Conservation (phyloP, 2,113 vertebrate genomes). For the Passer domesticus region DNA sequence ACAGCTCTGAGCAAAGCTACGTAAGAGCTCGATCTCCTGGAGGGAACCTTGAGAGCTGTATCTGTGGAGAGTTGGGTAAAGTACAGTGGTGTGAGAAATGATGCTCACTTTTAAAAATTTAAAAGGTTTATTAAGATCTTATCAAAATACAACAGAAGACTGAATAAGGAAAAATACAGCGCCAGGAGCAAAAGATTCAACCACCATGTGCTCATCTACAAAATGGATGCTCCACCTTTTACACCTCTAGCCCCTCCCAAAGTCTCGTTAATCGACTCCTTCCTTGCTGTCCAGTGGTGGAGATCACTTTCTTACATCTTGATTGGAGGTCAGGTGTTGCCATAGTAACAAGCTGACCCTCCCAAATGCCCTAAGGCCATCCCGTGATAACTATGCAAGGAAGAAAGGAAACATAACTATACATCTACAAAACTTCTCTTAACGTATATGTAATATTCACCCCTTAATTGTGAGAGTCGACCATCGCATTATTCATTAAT, state of each 20-base stretch:
- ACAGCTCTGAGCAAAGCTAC: background rate
- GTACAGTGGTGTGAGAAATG: background rate
- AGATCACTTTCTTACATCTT: too few relatives aligned
- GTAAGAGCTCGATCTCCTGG: background rate
- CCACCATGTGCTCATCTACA: background rate
- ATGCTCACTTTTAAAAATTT: background rate
- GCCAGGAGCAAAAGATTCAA: background rate
- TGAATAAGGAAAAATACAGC: background rate
- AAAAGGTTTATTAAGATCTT: background rate
- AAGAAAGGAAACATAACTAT: too few relatives aligned
- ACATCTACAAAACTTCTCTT: too few relatives aligned
- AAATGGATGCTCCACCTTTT: background rate
- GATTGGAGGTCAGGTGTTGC: too few relatives aligned
- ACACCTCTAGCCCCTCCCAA: background rate
- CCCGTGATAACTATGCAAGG: too few relatives aligned
- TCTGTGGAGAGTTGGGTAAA: background rate
- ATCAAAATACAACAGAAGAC: background rate
- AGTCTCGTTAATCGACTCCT: too few relatives aligned
- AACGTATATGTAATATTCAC: too few relatives aligned
- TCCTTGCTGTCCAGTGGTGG: too few relatives aligned
- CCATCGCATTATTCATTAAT: too few relatives aligned
- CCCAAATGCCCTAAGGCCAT: too few relatives aligned
- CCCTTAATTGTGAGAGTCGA: too few relatives aligned
- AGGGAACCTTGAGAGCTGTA: background rate
- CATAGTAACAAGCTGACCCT: too few relatives aligned